These are phyloP conservation scores for Nematopogon swammerdamellus DNA, from an alignment of 2,888 invertebrate genomes.

Conservation along the genomic window DNA sequence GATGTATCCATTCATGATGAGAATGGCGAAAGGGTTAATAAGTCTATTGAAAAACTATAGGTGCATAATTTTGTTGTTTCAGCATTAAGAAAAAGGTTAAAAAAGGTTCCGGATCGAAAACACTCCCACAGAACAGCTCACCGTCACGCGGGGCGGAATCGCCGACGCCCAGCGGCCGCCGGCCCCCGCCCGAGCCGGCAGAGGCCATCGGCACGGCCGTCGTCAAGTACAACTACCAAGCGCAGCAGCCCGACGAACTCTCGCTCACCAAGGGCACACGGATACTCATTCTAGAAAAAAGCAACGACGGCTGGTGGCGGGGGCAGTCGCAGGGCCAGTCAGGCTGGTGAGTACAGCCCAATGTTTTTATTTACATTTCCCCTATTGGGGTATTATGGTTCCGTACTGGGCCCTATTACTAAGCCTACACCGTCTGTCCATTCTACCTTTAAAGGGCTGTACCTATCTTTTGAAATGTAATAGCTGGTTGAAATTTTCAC, in stretches of 20 bases:
- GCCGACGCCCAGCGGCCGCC: slow-evolving; percentile 69
- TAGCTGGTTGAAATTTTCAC: too few species aligned
- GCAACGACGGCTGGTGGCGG: slow-evolving; percentile 99
- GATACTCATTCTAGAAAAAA: slow-evolving; percentile 95
- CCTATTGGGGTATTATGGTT: too few species aligned
- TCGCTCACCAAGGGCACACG: slow-evolving; percentile 92
- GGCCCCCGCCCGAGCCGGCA: slow-evolving; percentile 75
- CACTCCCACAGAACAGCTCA: slow-evolving; percentile 79
- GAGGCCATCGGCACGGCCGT: slow-evolving; percentile 87
- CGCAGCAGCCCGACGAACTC: slow-evolving; percentile 94
- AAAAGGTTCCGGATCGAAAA: slow-evolving; percentile 80
- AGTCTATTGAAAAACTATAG: too few species aligned
- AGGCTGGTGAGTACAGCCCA: slow-evolving; percentile 46
- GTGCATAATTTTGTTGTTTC: slow-evolving; percentile 15
- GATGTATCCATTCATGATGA: too few species aligned
- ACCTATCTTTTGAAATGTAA: too few species aligned
- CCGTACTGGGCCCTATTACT: too few species aligned
- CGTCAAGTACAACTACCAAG: slow-evolving; percentile 94
- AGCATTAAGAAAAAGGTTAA: slow-evolving; percentile 86
- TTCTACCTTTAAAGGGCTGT: too few species aligned
- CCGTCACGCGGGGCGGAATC: slow-evolving; percentile 76
- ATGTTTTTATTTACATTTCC: slow-evolving; percentile 25
- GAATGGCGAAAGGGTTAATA: too few species aligned
- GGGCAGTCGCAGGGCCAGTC: slow-evolving; percentile 70
- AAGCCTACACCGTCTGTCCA: too few species aligned